phyloP scores from a whole-genome alignment of 2,797 vertebrate species.

The Chelmon rostratus region DNA sequence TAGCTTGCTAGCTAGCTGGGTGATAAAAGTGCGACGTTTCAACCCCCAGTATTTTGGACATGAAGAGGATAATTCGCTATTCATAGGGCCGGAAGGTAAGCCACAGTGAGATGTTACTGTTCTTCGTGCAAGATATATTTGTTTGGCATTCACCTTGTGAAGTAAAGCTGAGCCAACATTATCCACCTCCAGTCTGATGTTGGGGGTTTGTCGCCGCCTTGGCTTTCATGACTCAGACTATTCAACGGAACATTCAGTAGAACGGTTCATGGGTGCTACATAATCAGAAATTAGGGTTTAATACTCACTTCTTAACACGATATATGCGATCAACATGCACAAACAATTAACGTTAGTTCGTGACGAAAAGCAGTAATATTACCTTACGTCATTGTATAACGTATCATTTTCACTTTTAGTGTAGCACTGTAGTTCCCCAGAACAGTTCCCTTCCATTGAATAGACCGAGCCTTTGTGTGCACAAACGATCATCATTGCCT shows the following conservation, averaged over 20 bases:
- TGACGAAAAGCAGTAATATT: slow-evolving; percentile 3
- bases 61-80: slow-evolving; percentile 88
- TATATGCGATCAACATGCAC: fast-evolving
- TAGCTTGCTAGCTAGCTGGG: slow-evolving; percentile 82
- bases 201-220: slow-evolving; percentile 80
- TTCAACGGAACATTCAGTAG: slow-evolving; percentile 58
- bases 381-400: slow-evolving; percentile 50
- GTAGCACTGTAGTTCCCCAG: slow-evolving; percentile 67
- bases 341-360: not conserved
- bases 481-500: slow-evolving; percentile 43
- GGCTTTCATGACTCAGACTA: slow-evolving; percentile 82
- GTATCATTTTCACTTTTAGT: slow-evolving; percentile 73
- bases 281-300: not conserved
- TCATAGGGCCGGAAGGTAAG: slow-evolving; percentile 89
- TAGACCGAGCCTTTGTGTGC: slow-evolving; percentile 81
- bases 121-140: slow-evolving; percentile 5
- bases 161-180: slow-evolving; percentile 59
- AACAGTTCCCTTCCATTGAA: slow-evolving; percentile 77
- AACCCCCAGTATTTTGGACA: slow-evolving; percentile 86
- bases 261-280: slow-evolving; percentile 24
- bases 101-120: slow-evolving; percentile 39
- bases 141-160: slow-evolving; percentile 31
- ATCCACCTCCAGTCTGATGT: slow-evolving; percentile 73
- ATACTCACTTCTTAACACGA: not conserved
- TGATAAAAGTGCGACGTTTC: slow-evolving; percentile 85